A percentile compares a stretch with the other conserved stretches of the same genome.
These are phyloP conservation scores for Potorous gilbertii DNA, from an alignment of 2,797 vertebrate species.

Conservation along the genomic window DNA sequence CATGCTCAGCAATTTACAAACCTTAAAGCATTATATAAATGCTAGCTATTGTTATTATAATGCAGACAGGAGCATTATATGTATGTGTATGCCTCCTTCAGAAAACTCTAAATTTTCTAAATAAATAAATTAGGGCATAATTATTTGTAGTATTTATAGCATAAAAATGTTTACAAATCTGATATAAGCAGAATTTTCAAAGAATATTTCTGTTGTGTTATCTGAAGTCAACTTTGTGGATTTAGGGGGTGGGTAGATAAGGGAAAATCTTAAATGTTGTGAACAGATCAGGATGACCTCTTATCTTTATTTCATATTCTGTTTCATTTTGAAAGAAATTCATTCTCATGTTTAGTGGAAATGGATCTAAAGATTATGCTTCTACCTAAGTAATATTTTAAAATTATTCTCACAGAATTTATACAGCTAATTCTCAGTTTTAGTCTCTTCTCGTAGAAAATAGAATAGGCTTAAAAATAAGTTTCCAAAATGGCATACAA, in stretches of 20 bases:
- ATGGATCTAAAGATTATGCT: background rate
- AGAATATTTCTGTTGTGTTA: background rate
- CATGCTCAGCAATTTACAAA: background rate
- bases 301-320: constrained; percentile 38
- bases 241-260: background rate
- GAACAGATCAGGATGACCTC: background rate
- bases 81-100: background rate
- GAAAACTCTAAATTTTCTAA: constrained; percentile 16
- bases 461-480: constrained; percentile 27
- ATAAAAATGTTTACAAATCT: background rate
- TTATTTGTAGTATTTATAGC: constrained; percentile 4
- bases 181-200: constrained; percentile 8
- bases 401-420: constrained; percentile 54
- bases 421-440: constrained; percentile 10
- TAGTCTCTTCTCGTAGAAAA: constrained; percentile 7
- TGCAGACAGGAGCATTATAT: background rate
- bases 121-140: constrained; percentile 22
- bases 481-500: background rate
- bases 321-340: constrained; percentile 14
- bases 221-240: constrained; percentile 46
- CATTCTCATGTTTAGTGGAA: background rate
- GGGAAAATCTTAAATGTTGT: background rate
- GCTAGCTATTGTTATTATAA: background rate
- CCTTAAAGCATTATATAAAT: background rate
- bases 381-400: constrained; percentile 11